A percentile compares a stretch with the other conserved stretches of the same genome.
These are phyloP conservation scores for Bettongia penicillata DNA, from an alignment of 2,113 vertebrate species.

Conservation along the genomic window DNA sequence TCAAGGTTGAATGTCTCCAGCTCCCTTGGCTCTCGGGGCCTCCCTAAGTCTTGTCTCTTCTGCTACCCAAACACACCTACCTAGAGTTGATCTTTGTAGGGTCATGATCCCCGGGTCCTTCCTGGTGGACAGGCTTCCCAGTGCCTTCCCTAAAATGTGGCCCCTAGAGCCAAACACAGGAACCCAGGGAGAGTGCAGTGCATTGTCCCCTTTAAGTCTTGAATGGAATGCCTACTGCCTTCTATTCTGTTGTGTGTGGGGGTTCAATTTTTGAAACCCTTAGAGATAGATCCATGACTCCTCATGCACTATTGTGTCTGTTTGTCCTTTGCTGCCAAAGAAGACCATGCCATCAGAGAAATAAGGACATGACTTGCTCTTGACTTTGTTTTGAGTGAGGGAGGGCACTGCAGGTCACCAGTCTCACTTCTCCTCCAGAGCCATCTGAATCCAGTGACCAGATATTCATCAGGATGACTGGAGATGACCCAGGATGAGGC, in stretches of 20 bases:
- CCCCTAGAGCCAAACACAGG: rapidly evolving
- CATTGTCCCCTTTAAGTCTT: rapidly evolving
- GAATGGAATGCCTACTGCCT: neutral
- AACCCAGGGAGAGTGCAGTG: too few species aligned
- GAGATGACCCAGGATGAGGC: too few species aligned
- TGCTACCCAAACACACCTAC: neutral
- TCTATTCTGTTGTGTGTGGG: neutral
- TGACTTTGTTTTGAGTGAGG: too few species aligned
- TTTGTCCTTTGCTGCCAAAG: too few species aligned
- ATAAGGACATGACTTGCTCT: too few species aligned
- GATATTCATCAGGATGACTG: too few species aligned
- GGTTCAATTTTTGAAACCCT: neutral
- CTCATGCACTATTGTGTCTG: neutral
- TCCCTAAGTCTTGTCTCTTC: neutral
- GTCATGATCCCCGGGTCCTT: neutral
- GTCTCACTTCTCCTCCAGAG: too few species aligned
- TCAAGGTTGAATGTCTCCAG: neutral
- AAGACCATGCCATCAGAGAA: too few species aligned
- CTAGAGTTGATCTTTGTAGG: neutral
- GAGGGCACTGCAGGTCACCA: too few species aligned
- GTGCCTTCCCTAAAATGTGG: neutral
- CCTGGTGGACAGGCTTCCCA: neutral
- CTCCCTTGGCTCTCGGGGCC: neutral
- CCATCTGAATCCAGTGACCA: too few species aligned
- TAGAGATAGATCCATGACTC: neutral